Base-by-base conservation (phyloP, 1,140 invertebrate genomes). In the Lycorma delicatula region DNA sequence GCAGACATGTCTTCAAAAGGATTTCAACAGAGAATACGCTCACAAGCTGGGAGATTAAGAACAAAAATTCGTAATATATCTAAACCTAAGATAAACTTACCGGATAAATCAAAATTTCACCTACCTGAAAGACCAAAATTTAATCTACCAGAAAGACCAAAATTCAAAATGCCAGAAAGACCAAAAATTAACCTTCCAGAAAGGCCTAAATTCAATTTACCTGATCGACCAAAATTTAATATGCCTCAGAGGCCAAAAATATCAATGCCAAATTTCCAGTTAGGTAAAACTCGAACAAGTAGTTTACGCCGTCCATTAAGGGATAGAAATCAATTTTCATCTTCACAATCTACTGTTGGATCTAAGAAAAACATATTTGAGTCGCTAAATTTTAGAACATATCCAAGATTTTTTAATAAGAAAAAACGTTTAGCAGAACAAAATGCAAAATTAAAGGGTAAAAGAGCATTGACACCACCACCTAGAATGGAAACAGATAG, bases 371-470 rank as follows among this genome's bases (percentile, higher is more conserved):
- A 75, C 71, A 79, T 71, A 67, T 85, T 78, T 38, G 78, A 82
- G 71, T 79, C 70, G 67, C 83, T 78, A 29, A 78, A 82, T 67
- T 84, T 85, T 57, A 80, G 80, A 60, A 89, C 86, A 0, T 87
- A 85, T 69, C 87, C 87, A 1, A 76, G 85, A 53, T 74, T 88
- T 28, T 87, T 90, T 64, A 78, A 80, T 36, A 80, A 76, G 59
- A 84, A 82, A 60, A 81, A 74, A 60, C 63, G 51, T 51, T 26
- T 62, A 48, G 25, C 47, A 16, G 46, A 54, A 25, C 58, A 61
- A 16, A 62, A 51, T 22, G 28, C 54, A 7, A 36, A 7, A 12
- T 13, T 34, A 41, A 58, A 12, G 52, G 27, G 20, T 51, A 46
- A 34, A 53, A 29, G 25, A 54, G 51, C 22, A 41, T 54, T 28